Evolutionary conservation across 2,888 invertebrate genomes (phyloP), one percentile per base, ranked within the genome.

Genomic region (Conistra vaccinii): DNA sequence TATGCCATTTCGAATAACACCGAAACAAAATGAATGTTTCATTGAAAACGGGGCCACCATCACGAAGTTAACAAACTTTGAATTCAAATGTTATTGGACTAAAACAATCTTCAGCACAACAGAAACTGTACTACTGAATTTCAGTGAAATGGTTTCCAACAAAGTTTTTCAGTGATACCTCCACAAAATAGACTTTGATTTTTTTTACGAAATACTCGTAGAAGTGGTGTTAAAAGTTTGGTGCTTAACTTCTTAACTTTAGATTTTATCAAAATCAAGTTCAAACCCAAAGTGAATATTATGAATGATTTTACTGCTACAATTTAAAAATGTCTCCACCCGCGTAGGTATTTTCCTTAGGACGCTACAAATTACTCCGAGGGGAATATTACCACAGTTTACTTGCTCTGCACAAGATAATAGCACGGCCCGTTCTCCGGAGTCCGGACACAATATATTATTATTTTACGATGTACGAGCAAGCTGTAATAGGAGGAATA

Each of bases 11-110:
- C 29, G 23, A 81, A 76, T 75, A 76, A 73, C 73, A 81, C 55
- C 62, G 69, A 80, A 74, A 78, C 73, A 66, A 65, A 85, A 79
- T 80, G 67, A 79, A 78, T 78, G 68, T 85, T 83, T 74, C 58
- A 85, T 76, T 80, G 67, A 86, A 80, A 85, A 78, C 74, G 68
- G 39, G 68, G 65, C 62, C 42, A 39, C 45, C 75, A 79, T 73
- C 73, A 62, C 39, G 68, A 85, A 83, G 80, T 81, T 77, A 55
- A 51, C 3, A 42, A 81, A 85, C 80, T 84, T 88, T 74, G 67
- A 32, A 85, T 81, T 85, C 78, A 83, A 84, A 87, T 86, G 81
- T 86, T 87, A 83, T 87, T 86, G 70, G 67, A 83, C 26, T 82
- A 61, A 82, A 86, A 87, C 85, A 85, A 84, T 88, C 78, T 88